Evolutionary conservation across 2,888 invertebrate genomes (phyloP).

Genomic region (Beris morrisii): DNA sequence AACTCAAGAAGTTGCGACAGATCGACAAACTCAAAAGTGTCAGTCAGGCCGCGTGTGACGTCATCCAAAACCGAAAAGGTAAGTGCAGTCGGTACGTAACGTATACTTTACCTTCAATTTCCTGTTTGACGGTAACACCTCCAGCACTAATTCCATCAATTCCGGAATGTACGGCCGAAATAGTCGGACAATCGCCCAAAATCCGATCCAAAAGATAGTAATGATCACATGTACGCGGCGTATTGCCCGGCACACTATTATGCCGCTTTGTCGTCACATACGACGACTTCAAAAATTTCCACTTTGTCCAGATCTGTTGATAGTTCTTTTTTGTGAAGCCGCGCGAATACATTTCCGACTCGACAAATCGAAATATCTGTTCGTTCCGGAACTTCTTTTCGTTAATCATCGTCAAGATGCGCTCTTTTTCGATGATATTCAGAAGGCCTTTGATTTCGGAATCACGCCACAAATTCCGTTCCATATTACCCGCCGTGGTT

Average conservation of each 20-base stretch:
- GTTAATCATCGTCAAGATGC: conserved; percentile 49
- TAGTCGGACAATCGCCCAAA: conserved; percentile 17
- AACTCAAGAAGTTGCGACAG: too few species aligned
- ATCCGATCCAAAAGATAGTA: conserved; percentile 34
- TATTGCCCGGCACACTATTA: conserved; percentile 50
- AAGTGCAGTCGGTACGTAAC: neutral
- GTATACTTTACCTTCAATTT: conserved; percentile 26
- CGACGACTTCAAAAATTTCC: conserved; percentile 55
- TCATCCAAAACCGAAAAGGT: too few species aligned
- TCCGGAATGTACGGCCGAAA: neutral
- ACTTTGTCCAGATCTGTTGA: conserved; percentile 55
- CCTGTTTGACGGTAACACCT: conserved; percentile 12
- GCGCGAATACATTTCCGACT: conserved; percentile 49
- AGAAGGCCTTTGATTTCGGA: conserved; percentile 53
- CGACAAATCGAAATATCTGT: conserved; percentile 51
- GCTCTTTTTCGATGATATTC: conserved; percentile 50
- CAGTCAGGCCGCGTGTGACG: too few species aligned
- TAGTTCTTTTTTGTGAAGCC: conserved; percentile 53
- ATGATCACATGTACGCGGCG: conserved; percentile 42
- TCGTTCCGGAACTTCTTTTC: conserved; percentile 54
- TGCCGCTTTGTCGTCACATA: conserved; percentile 53
- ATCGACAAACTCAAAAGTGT: too few species aligned
- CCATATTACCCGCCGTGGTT: neutral
- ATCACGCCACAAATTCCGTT: conserved; percentile 50
- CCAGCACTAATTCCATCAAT: neutral